A percentile compares a stretch with the other conserved stretches of the same genome.
phyloP scores from a whole-genome alignment of 2,113 vertebrate species.

The Sinocyclocheilus anshuiensis region DNA sequence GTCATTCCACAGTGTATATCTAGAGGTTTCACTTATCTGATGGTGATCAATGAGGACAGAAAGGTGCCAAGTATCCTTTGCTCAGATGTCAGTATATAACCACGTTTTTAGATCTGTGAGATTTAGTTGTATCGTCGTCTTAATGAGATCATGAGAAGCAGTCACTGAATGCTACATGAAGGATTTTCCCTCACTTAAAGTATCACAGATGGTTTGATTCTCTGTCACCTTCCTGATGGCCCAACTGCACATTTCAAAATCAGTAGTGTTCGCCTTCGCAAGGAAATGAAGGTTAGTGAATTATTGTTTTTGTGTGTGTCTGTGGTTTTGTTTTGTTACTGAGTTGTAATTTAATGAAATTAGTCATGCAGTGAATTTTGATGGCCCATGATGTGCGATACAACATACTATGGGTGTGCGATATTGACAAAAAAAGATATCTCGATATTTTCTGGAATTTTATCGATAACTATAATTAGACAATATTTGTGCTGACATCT shows the following conservation, averaged over 20 bases:
- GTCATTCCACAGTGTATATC: slow-evolving; percentile 92
- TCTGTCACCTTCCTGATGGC: slow-evolving; percentile 93
- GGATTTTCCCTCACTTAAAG: slow-evolving; percentile 72
- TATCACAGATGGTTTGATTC: slow-evolving; percentile 87
- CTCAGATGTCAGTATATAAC: neutral
- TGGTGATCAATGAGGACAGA: slow-evolving; percentile 94
- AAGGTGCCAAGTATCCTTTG: slow-evolving; percentile 94
- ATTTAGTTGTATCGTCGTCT: neutral
- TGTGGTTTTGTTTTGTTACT: too few relatives aligned
- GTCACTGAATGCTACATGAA: neutral
- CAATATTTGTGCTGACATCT: too few relatives aligned
- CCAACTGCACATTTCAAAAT: slow-evolving; percentile 97
- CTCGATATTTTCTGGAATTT: too few relatives aligned
- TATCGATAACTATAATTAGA: too few relatives aligned
- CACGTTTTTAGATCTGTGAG: neutral
- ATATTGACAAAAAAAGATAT: too few relatives aligned
- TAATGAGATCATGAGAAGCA: neutral
- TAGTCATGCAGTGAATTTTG: too few relatives aligned
- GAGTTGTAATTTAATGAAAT: neutral
- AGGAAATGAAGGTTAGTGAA: slow-evolving; percentile 88
- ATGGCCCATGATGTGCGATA: too few relatives aligned
- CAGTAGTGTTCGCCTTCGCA: slow-evolving; percentile 91
- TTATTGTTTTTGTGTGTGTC: neutral
- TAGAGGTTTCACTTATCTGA: slow-evolving; percentile 90
- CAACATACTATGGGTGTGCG: too few relatives aligned